These are phyloP conservation scores for Petromus typicus DNA, from an alignment of 2,113 vertebrate genomes.

Conservation along the genomic window DNA sequence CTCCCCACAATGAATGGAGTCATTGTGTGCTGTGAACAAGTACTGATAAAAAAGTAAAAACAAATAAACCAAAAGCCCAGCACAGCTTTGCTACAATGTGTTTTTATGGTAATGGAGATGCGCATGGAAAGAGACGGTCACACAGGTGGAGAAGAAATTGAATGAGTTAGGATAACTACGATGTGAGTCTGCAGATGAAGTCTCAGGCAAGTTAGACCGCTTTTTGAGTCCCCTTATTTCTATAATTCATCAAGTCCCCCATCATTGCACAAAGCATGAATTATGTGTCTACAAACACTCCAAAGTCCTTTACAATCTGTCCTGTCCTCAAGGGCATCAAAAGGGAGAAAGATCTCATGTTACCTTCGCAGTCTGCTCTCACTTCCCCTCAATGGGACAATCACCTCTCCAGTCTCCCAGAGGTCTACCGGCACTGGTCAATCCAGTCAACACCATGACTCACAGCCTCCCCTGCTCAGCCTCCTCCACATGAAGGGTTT, in stretches of 20 bases:
- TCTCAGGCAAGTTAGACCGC: fast-evolving
- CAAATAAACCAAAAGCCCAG: not conserved
- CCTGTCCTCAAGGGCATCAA: not conserved
- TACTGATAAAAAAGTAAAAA: not conserved
- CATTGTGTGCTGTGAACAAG: no score
- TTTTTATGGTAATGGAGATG: fast-evolving
- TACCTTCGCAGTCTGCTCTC: not conserved
- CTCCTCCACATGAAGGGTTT: fast-evolving
- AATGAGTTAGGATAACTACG: not conserved
- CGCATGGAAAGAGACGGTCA: fast-evolving
- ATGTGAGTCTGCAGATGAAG: not conserved
- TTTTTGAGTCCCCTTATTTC: not conserved
- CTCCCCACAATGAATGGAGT: not conserved
- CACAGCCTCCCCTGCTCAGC: no score
- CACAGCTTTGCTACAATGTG: fast-evolving
- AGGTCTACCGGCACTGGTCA: not conserved
- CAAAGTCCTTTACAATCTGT: not conserved
- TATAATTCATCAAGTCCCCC: not conserved
- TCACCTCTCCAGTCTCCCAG: not conserved
- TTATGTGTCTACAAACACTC: not conserved
- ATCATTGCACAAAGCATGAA: not conserved
- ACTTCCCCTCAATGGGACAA: not conserved
- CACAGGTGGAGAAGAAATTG: not conserved
- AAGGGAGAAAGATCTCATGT: not conserved
- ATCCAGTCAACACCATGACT: not conserved